A percentile compares a stretch with the other conserved stretches of the same genome.
These are phyloP conservation scores for Bombyx mandarina DNA, from an alignment of 1,140 invertebrate species.

Conservation along the genomic window DNA sequence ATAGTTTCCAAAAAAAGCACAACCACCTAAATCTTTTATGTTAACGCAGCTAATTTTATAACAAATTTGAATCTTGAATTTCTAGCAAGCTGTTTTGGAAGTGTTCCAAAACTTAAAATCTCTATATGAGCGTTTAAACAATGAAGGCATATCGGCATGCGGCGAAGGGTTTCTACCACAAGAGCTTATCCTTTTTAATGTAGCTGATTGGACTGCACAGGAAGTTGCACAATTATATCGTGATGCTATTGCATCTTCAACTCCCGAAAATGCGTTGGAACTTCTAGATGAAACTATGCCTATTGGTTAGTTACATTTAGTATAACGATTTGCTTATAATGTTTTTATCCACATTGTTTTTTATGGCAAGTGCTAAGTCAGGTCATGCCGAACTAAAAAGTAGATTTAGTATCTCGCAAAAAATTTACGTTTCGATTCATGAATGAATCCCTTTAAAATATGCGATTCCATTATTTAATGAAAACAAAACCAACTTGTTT, in stretches of 20 bases:
- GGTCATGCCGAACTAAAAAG: too few species aligned
- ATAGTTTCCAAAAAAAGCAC: too few species aligned
- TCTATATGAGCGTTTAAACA: conserved; percentile 36
- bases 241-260: conserved; percentile 27
- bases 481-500: neutral
- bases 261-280: conserved; percentile 29
- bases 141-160: conserved; percentile 27
- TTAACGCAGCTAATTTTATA: too few species aligned
- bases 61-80: neutral
- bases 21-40: too few species aligned
- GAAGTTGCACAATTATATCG: conserved; percentile 46
- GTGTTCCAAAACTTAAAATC: conserved; percentile 35
- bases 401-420: too few species aligned
- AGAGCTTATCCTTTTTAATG: conserved; percentile 48
- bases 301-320: conserved; percentile 24
- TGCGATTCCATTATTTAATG: neutral
- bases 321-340: too few species aligned
- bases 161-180: conserved; percentile 28
- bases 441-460: too few species aligned
- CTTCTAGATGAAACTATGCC: conserved; percentile 30
- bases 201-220: conserved; percentile 49
- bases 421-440: too few species aligned
- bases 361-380: too few species aligned
- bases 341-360: too few species aligned
- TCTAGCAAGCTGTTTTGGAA: conserved; percentile 50